These are phyloP conservation scores for Geotrypetes seraphini DNA, from an alignment of 2,797 vertebrate genomes.

Conservation along the genomic window DNA sequence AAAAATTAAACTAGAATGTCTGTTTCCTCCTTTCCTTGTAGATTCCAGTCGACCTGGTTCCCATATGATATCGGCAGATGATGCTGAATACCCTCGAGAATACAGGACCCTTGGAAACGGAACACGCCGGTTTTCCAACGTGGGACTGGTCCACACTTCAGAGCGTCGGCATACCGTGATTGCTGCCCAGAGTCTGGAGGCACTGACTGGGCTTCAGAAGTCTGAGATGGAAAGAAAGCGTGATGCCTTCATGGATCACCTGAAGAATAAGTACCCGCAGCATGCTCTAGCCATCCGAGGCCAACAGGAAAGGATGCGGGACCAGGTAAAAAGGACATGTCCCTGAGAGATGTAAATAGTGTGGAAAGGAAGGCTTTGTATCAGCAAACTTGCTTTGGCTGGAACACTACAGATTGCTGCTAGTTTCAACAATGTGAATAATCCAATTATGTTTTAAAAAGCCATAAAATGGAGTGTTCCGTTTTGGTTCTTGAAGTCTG, in stretches of 20 bases:
- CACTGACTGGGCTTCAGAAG: conserved; percentile 90
- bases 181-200: conserved; percentile 92
- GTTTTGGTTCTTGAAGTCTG: no score
- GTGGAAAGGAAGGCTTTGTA: no score
- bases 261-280: conserved; percentile 96
- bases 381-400: no score
- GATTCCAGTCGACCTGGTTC: conserved; percentile 85
- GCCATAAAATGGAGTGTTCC: no score
- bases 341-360: no score
- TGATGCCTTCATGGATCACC: conserved; percentile 94
- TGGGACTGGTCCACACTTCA: conserved; percentile 93
- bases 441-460: no score
- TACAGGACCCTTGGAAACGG: conserved; percentile 87
- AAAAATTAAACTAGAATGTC: no score
- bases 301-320: conserved; percentile 71
- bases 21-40: conserved; percentile 38
- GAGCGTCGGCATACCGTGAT: conserved; percentile 94
- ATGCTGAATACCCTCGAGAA: conserved; percentile 90
- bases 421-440: no score
- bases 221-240: conserved; percentile 90
- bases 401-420: no score
- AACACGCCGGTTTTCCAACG: conserved; percentile 92
- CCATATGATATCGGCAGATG: conserved; percentile 96
- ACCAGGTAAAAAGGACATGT: conserved; percentile 72
- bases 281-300: conserved; percentile 76